Base-by-base conservation (phyloP, 2,113 vertebrate genomes). In the Amblyopsis rosae region DNA sequence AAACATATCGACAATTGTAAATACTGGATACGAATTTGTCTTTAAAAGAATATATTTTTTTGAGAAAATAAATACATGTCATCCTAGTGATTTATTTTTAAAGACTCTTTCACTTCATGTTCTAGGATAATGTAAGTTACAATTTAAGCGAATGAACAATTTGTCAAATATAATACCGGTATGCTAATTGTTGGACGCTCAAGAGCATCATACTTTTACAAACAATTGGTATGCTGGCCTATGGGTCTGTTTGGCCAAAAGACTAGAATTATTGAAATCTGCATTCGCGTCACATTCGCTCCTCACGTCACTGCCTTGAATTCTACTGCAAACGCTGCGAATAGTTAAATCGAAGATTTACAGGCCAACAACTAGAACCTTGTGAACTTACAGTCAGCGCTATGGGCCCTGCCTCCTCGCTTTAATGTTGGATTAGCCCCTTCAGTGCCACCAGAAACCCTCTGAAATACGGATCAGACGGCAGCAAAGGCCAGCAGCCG, bases 381-480 rank as follows among this genome's bases (percentile, higher is more conserved):
- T 76, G 46, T 82, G 84, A 86, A 87, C 80, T 73, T 59, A 69
- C 12, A 67, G 51, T 72, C 78, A 84, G 76, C 75, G 86, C 82
- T 83, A 79, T 80, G 72, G 82, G 85, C 74, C 46, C 12, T 74
- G 73, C 75, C 82, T 69, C 70, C 66, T 55, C 26, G 62, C 88
- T 91, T 91, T 90, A 86, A 91, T 88, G 87, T 90, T 75, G 86
- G 90, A 90, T 91, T 90, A 91, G 84, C 85, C 87, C 80, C 87
- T 82, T 88, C 76, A 47, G 86, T 85, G 85, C 62, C 85, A 84
- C 85, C 77, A 65, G 84, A 73, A 86, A 83, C 80, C 84, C 76
- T 91, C 90, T 90, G 88, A 89, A 91, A 91, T 89, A 90, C 87
- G 88, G 90, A 91, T 91, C 90, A 89, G 87, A 91, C 80, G 69